Evolutionary conservation across 2,888 invertebrate species (phyloP), one percentile per base, ranked within the genome.

Genomic region (Agriopis marginaria): DNA sequence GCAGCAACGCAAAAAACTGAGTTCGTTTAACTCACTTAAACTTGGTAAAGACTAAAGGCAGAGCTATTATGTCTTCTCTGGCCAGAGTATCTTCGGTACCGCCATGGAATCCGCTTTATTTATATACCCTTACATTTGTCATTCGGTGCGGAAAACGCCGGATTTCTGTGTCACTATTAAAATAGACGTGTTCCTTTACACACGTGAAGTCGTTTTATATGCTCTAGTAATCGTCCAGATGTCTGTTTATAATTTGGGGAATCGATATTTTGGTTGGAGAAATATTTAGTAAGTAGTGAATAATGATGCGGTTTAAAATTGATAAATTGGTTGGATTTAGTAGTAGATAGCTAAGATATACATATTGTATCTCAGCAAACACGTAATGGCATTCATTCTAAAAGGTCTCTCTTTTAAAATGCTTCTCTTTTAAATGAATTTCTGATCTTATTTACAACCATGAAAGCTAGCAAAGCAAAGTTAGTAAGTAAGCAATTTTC

Each of bases 91-190:
- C 67, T 68, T 68, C 63, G 60, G 58, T 63, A 74, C 70, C 53
- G 71, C 67, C 71, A 76, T 73, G 76, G 74, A 76, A 74, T 79
- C 63, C 73, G 77, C 73, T 80, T 82, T 87, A 87, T 89, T 87
- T 88, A 86, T 88, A 86, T 87, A 87, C 73, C 79, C 55, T 79
- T 81, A 83, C 83, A 86, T 88, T 85, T 88, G 84, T 88, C 87
- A 87, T 86, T 79, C 77, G 60, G 75, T 78, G 75, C 74, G 79
- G 82, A 82, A 79, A 81, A 79, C 73, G 76, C 72, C 69, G 72
- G 72, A 83, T 84, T 84, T 85, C 82, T 78, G 81, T 86, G 87
- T 85, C 87, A 84, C 78, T 77, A 80, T 84, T 77, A 82, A 87
- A 87, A 87, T 87, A 89, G 84, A 86, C 71, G 67, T 70, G 77